These are phyloP conservation scores for Drosophila mimetica DNA, from an alignment of 2,888 invertebrate species.

Conservation along the genomic window DNA sequence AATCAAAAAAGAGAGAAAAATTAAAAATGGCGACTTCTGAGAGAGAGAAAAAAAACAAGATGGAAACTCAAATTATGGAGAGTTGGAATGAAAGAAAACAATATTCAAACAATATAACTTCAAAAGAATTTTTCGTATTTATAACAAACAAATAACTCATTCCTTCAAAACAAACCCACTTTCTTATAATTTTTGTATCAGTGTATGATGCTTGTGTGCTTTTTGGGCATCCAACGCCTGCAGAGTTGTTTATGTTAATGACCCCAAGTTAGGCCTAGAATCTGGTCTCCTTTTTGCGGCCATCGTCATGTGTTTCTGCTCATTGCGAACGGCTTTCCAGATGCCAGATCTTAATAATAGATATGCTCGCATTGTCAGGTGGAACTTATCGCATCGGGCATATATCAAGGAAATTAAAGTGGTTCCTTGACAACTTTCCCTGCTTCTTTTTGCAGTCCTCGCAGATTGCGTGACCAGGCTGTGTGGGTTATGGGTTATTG, in stretches of 20 bases:
- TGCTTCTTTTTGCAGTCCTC: conserved; percentile 1
- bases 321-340: conserved; percentile 42
- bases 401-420: conserved; percentile 70
- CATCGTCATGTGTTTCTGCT: conserved; percentile 70
- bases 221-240: conserved; percentile 60
- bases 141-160: no score
- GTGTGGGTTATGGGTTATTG: background rate
- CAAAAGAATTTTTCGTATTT: no score
- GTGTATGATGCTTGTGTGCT: background rate
- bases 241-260: conserved; percentile 76
- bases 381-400: conserved; percentile 62
- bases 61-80: no score
- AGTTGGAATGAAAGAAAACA: no score
- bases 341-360: conserved; percentile 70
- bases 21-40: no score
- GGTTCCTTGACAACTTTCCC: conserved; percentile 28
- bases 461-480: conserved; percentile 37
- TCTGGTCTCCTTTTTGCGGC: conserved; percentile 41
- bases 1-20: no score
- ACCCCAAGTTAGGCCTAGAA: conserved; percentile 51
- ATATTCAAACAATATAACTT: no score
- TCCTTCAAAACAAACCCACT: no score
- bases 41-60: no score
- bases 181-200: no score
- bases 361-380: conserved; percentile 69